Percentiles rank a stretch among this genome's conserved stretches.
Conservation (phyloP, 2,888 invertebrate genomes). For the Agrochola lota region DNA sequence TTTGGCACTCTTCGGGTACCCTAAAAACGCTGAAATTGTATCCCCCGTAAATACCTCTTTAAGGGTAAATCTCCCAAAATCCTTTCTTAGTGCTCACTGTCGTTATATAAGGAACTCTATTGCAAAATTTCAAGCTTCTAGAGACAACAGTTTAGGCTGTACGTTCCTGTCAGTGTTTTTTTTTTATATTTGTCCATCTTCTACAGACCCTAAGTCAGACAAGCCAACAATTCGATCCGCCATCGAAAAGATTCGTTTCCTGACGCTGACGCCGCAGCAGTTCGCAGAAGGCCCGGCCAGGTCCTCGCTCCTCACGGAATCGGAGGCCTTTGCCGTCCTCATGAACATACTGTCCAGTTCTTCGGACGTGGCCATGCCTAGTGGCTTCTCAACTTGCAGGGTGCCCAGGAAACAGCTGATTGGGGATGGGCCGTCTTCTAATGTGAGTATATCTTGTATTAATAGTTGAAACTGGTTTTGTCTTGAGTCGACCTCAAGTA, state of each 20-base stretch:
- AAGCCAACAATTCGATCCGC: slow-evolving; percentile 91
- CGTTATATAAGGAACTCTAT: background rate
- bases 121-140: background rate
- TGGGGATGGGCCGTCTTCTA: slow-evolving; percentile 77
- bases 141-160: background rate
- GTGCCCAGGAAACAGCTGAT: slow-evolving; percentile 85
- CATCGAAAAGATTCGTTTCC: slow-evolving; percentile 94
- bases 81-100: background rate
- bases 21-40: background rate
- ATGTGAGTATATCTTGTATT: slow-evolving; percentile 68
- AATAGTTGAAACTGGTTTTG: background rate
- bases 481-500: too few species aligned
- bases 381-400: slow-evolving; percentile 92
- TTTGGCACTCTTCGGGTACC: too few species aligned
- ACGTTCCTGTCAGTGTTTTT: background rate
- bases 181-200: background rate
- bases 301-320: slow-evolving; percentile 93
- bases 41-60: too few species aligned
- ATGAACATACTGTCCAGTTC: slow-evolving; percentile 95
- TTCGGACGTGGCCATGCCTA: slow-evolving; percentile 93
- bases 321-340: slow-evolving; percentile 95
- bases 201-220: slow-evolving; percentile 74
- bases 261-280: slow-evolving; percentile 94
- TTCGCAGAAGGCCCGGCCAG: slow-evolving; percentile 96
- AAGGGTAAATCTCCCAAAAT: background rate